Base-by-base conservation (phyloP, 1,140 invertebrate species). In the Drosophila elegans region DNA sequence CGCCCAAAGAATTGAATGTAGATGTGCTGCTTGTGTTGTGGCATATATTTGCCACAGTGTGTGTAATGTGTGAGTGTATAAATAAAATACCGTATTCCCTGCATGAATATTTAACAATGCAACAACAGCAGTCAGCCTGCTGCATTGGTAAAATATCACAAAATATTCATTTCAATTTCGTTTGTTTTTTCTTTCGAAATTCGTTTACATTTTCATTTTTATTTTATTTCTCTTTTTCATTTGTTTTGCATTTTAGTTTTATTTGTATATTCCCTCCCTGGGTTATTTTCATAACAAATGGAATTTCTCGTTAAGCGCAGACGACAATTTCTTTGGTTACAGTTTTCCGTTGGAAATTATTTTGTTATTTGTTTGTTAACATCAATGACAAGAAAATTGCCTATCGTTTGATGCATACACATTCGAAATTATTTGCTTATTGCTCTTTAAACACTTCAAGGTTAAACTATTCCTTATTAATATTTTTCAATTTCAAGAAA, bases 101-200 rank as follows among this genome's bases (percentile, higher is more conserved):
- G 62, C 80, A 83, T 83, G 77, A 83, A 83, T 83, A 83, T 85
- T 83, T 85, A 80, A 83, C 82, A 59, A 61, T 73, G 69, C 68
- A 71, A 69, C 67, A 71, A 69, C 46, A 49, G 55, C 63, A 29
- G 27, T 21, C 34, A 56, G 64, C 62, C 67, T 48, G 67, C 27
- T 71, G 68, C 68, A 72, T 72, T 72, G 68, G 68, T 71, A 72
- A 76, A 86, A 86, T 79, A 83, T 63, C 67, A 83, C 72, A 79
- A 82, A 88, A 88, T 88, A 88, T 82, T 88, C 68, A 88, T 88
- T 88, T 79, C 83, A 88, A 82, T 88, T 88, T 83, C 79, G 77
- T 77, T 86, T 83, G 54, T 54, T 69, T 29, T 75, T 78, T 69
- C 71, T 78, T 32, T 63, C 55, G 41, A 68, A 49, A 21, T 29